A percentile compares a stretch with the other conserved stretches of the same genome.
Conservation (phyloP, 1,140 invertebrate species). For the Megathymus violae region DNA sequence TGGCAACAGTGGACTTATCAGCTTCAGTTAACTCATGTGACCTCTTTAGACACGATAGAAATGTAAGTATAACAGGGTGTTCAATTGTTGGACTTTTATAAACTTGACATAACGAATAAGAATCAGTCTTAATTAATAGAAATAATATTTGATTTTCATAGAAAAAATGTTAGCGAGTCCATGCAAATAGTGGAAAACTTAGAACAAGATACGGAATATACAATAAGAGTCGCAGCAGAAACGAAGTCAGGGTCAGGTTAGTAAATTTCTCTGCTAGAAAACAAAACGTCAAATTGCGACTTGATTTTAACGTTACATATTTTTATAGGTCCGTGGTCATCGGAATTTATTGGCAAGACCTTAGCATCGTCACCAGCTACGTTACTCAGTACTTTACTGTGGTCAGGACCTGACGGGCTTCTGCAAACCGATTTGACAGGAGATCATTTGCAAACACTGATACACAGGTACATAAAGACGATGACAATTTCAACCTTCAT, state of each 20-base stretch:
- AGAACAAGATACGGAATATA: slow-evolving; percentile 89
- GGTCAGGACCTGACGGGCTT: slow-evolving; percentile 89
- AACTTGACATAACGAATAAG: too few species aligned
- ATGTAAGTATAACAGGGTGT: slow-evolving; percentile 52
- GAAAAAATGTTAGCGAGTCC: slow-evolving; percentile 85
- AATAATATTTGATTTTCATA: slow-evolving; percentile 47
- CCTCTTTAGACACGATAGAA: slow-evolving; percentile 53
- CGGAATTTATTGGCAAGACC: slow-evolving; percentile 88
- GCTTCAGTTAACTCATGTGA: slow-evolving; percentile 87
- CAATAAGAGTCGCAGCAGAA: slow-evolving; percentile 90
- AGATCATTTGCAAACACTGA: slow-evolving; percentile 86
- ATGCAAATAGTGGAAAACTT: slow-evolving; percentile 87
- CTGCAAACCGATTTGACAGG: slow-evolving; percentile 90
- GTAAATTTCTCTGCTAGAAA: slow-evolving; percentile 2
- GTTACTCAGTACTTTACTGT: slow-evolving; percentile 86
- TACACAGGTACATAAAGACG: slow-evolving; percentile 85
- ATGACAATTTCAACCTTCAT: too few species aligned
- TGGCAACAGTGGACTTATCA: slow-evolving; percentile 95
- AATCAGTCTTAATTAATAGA: too few species aligned
- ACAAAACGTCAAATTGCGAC: neutral
- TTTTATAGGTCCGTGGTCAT: slow-evolving; percentile 89
- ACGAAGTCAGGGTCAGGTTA: slow-evolving; percentile 88
- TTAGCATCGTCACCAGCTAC: slow-evolving; percentile 80
- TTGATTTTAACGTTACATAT: slow-evolving; percentile 13
- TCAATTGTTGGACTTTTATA: too few species aligned